A percentile compares a stretch with the other conserved stretches of the same genome.
These are phyloP conservation scores for Penaeus indicus DNA, from an alignment of 1,140 invertebrate genomes.

Conservation along the genomic window DNA sequence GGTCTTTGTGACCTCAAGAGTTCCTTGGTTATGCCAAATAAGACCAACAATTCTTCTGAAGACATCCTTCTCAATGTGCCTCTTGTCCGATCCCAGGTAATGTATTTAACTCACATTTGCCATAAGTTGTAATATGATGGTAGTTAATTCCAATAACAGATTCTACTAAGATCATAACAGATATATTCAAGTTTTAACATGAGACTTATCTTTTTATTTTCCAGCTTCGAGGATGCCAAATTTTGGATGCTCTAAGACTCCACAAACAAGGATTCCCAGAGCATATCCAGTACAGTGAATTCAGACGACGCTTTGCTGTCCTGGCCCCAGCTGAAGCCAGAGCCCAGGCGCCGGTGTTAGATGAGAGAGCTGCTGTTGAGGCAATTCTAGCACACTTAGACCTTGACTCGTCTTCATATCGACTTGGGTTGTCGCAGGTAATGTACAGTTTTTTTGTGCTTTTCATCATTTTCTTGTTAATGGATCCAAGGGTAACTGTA, in stretches of 20 bases:
- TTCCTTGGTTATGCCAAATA: slow-evolving; percentile 63
- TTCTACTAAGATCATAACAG: background rate
- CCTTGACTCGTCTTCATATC: slow-evolving; percentile 86
- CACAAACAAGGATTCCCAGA: slow-evolving; percentile 95
- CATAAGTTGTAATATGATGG: too few relatives aligned
- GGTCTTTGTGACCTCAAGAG: slow-evolving; percentile 73
- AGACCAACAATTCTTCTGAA: slow-evolving; percentile 68
- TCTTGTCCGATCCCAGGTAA: slow-evolving; percentile 86
- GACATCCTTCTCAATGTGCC: slow-evolving; percentile 88
- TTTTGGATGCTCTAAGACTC: slow-evolving; percentile 88
- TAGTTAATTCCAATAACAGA: too few relatives aligned
- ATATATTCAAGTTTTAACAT: too few relatives aligned
- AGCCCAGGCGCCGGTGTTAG: slow-evolving; percentile 69
- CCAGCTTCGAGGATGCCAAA: slow-evolving; percentile 89
- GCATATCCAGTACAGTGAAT: slow-evolving; percentile 88
- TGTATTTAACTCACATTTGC: too few relatives aligned
- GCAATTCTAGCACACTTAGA: slow-evolving; percentile 88
- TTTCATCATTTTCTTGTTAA: too few relatives aligned
- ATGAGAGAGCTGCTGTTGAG: slow-evolving; percentile 76
- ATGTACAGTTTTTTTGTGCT: slow-evolving; percentile 67
- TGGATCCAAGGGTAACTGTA: too few relatives aligned
- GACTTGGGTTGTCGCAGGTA: slow-evolving; percentile 93
- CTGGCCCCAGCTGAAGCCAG: slow-evolving; percentile 75
- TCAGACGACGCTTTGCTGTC: slow-evolving; percentile 85
- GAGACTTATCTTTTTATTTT: slow-evolving; percentile 65